These are phyloP conservation scores for Pangasianodon hypophthalmus DNA, from an alignment of 2,113 vertebrate genomes.

Conservation along the genomic window DNA sequence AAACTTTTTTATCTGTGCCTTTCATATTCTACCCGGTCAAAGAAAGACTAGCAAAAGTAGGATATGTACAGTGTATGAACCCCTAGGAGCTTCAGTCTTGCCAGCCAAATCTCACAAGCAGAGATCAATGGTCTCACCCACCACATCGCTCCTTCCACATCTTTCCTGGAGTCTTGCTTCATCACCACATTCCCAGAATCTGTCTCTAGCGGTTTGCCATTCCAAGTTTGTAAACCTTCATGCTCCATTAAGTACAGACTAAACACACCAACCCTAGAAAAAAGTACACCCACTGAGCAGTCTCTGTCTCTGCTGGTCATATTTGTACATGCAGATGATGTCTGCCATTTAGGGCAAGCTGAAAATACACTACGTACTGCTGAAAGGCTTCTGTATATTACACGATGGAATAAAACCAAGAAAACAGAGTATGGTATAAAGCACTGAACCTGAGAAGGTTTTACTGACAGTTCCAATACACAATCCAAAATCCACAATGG, in stretches of 20 bases:
- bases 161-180: background rate
- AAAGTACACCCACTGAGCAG: background rate
- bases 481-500: background rate
- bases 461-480: background rate
- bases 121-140: background rate
- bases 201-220: background rate
- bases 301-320: background rate
- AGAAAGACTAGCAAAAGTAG: background rate
- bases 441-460: background rate
- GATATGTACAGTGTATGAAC: background rate
- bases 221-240: constrained; percentile 8
- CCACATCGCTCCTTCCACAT: background rate
- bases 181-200: background rate
- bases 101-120: constrained; percentile 25
- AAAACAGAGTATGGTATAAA: background rate
- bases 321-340: constrained; percentile 14
- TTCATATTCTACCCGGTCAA: background rate
- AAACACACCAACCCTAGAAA: background rate
- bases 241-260: constrained; percentile 10
- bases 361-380: background rate
- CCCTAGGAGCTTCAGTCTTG: background rate
- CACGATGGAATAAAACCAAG: background rate
- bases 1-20: background rate
- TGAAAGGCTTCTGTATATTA: background rate
- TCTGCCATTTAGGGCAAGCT: background rate